Evolutionary conservation across 2,113 vertebrate genomes (phyloP).

Genomic region (Hypocryptadius cinnamomeus): DNA sequence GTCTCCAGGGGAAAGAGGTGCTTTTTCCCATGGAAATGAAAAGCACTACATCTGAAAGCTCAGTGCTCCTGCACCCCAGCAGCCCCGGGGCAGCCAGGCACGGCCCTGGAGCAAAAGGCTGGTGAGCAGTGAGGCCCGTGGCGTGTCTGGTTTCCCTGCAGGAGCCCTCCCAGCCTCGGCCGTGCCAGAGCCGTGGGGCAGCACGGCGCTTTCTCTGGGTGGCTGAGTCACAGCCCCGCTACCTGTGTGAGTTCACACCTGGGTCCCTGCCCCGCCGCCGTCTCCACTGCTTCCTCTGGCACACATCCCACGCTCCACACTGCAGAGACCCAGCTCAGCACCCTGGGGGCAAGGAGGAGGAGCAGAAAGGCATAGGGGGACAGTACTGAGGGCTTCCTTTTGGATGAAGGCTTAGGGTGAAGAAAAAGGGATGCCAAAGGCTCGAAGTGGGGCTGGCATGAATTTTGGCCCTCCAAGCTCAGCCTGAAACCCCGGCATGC

Average conservation of each 20-base stretch:
- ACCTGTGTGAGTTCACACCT: background rate
- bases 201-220: background rate
- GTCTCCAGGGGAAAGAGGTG: background rate
- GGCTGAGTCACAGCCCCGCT: conserved; percentile 34
- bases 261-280: background rate
- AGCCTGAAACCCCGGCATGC: background rate
- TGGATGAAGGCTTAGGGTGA: background rate
- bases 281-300: conserved; percentile 42
- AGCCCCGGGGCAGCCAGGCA: background rate
- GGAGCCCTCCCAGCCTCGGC: background rate
- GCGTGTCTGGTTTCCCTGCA: background rate
- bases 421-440: background rate
- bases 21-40: background rate
- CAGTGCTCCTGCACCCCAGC: background rate
- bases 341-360: background rate
- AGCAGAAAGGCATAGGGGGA: background rate
- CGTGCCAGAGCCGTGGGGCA: background rate
- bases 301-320: background rate
- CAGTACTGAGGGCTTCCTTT: background rate
- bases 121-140: background rate
- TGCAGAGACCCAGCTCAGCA: rapidly evolving
- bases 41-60: background rate
- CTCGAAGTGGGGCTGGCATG: rapidly evolving
- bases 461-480: background rate
- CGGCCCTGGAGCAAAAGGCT: background rate